Percentiles rank a stretch among this genome's conserved stretches.
phyloP scores from a whole-genome alignment of 2,797 vertebrate genomes.

The Bradypus variegatus region DNA sequence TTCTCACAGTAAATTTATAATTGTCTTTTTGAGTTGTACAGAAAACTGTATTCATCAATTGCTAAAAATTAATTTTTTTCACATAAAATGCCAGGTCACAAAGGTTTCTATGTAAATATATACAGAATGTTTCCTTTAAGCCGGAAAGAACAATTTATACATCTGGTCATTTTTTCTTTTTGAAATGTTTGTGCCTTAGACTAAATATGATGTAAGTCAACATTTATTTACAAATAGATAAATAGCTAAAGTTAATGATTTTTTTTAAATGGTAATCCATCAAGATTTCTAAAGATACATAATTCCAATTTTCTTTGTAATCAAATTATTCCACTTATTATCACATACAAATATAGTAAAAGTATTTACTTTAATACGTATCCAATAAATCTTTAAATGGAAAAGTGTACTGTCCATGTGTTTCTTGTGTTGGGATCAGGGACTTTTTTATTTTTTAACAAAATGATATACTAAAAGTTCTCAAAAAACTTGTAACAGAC shows the following conservation, averaged over 20 bases:
- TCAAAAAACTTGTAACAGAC: not conserved
- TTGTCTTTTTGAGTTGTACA: not conserved
- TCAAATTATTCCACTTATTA: not conserved
- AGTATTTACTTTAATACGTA: not conserved
- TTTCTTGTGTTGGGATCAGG: not conserved
- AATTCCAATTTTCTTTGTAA: constrained; percentile 9
- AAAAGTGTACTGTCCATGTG: not conserved
- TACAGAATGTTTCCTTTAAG: not conserved
- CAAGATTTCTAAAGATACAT: not conserved
- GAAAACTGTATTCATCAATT: not conserved
- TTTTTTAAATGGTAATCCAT: not conserved
- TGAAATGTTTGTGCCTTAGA: not conserved
- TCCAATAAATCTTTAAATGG: not conserved
- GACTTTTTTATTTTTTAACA: not conserved
- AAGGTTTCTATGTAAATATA: constrained; percentile 1
- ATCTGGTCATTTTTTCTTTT: not conserved
- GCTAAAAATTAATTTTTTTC: not conserved
- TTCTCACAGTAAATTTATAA: not conserved
- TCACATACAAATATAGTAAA: not conserved
- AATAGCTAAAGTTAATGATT: not conserved
- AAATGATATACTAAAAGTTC: not conserved
- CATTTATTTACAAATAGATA: not conserved
- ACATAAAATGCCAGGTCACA: not conserved
- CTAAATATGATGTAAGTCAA: not conserved
- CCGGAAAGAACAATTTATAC: not conserved